Percentiles rank a stretch among this genome's conserved stretches.
These are phyloP conservation scores for Linyphia triangularis DNA, from an alignment of 2,888 invertebrate genomes.

Conservation along the genomic window DNA sequence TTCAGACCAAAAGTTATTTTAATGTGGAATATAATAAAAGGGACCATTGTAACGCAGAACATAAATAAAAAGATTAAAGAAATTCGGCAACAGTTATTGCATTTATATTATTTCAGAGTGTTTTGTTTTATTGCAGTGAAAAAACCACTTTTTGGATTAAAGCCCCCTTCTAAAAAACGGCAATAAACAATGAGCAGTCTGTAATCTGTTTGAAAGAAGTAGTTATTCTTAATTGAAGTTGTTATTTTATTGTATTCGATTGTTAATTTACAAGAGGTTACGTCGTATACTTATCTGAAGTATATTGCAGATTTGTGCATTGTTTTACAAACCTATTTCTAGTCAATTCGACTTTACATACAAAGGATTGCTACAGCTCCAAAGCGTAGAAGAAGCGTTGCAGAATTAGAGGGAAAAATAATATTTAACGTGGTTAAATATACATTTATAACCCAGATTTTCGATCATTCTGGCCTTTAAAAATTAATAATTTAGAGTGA, in stretches of 20 bases:
- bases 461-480: too few relatives aligned
- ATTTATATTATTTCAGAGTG: not conserved
- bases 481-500: too few relatives aligned
- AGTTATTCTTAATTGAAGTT: not conserved
- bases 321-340: too few relatives aligned
- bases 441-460: too few relatives aligned
- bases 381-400: too few relatives aligned
- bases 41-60: not conserved
- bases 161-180: not conserved
- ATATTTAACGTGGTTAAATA: too few relatives aligned
- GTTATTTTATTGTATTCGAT: too few relatives aligned
- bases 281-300: too few relatives aligned
- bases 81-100: not conserved
- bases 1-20: not conserved
- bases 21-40: not conserved
- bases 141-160: not conserved
- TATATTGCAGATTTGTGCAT: too few relatives aligned
- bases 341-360: not conserved
- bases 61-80: conserved; percentile 14
- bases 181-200: not conserved
- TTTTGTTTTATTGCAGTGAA: not conserved
- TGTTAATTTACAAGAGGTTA: too few relatives aligned
- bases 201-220: not conserved
- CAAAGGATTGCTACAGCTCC: too few relatives aligned
- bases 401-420: too few relatives aligned